Conservation (phyloP, 2,888 invertebrate genomes). For the Podotricha telesiphe region DNA sequence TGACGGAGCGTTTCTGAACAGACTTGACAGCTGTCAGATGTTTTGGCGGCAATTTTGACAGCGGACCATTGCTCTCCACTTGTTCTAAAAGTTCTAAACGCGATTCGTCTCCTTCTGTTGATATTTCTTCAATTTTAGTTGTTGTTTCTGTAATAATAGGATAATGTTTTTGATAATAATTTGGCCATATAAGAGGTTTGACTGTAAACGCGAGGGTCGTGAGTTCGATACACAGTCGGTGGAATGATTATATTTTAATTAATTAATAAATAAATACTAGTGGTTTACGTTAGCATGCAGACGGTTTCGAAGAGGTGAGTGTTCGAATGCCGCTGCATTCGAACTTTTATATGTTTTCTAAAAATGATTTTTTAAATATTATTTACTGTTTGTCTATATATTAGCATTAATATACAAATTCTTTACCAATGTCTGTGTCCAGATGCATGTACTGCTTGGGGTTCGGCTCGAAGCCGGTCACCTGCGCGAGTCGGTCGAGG, state of each 20-base stretch:
- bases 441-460: constrained; percentile 44
- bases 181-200: background rate
- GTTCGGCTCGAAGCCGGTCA: constrained; percentile 65
- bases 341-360: no score
- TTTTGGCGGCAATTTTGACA: constrained; percentile 43
- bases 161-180: background rate
- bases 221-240: no score
- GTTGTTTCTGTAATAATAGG: constrained; percentile 25
- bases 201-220: no score
- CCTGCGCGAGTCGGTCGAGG: constrained; percentile 66
- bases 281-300: no score
- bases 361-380: no score
- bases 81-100: constrained; percentile 43
- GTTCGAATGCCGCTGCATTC: no score
- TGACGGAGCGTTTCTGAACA: constrained; percentile 55
- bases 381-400: no score
- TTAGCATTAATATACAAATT: background rate
- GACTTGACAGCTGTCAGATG: constrained; percentile 45
- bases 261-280: no score
- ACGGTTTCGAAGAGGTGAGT: no score
- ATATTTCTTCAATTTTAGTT: constrained; percentile 12
- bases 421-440: constrained; percentile 41
- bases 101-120: constrained; percentile 14
- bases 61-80: constrained; percentile 42
- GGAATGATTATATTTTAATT: no score